Evolutionary conservation across 2,113 vertebrate genomes (phyloP), one percentile per base, ranked within the genome.

Genomic region (Electrona antarctica): DNA sequence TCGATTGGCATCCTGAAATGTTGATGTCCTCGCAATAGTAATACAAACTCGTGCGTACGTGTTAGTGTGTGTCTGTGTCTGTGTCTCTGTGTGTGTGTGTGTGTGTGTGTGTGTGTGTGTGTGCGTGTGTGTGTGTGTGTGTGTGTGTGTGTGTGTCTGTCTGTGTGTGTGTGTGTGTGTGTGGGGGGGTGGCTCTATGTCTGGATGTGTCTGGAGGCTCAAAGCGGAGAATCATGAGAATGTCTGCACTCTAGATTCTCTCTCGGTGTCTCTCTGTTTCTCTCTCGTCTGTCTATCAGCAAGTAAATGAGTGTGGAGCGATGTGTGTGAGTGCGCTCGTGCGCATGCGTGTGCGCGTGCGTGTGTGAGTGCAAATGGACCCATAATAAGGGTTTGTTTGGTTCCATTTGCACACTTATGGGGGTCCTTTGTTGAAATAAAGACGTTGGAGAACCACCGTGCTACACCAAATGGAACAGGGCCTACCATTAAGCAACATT

Each of bases 121-220:
- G 60, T 33, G 41, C 55, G 54, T 15, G 74, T 9, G 67, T 50
- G 61, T 64, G 33, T 11, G 59, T 60, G n/a, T 45, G 48, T 77
- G 82, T 80, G 74, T 28, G 52, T 29, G 68, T 64, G 28, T 12
- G 52, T 50, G 63, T 47, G 71, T 64, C n/a, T 55, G 52, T 13
- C 7, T 55, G 52, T 13, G 56, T 21, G 41, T 47, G 60, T 14
- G 60, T 63, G 60, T 33, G 75, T 69, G 67, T 78, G 77, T 62
- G 78, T 73, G 76, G 72, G 60, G 72, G 77, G 85, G 92, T 88
- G 86, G 80, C 82, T 84, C 85, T 79, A 80, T 88, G 78, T 79
- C 72, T n/a, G 85, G 76, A 73, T 81, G 76, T 74, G 88, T 85
- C 77, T 65, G 80, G 59, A 47, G 65, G 63, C 58, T 63, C 61